A percentile compares a stretch with the other conserved stretches of the same genome.
Conservation (phyloP, 2,113 vertebrate species). For the Nothobranchius kuhntae region DNA sequence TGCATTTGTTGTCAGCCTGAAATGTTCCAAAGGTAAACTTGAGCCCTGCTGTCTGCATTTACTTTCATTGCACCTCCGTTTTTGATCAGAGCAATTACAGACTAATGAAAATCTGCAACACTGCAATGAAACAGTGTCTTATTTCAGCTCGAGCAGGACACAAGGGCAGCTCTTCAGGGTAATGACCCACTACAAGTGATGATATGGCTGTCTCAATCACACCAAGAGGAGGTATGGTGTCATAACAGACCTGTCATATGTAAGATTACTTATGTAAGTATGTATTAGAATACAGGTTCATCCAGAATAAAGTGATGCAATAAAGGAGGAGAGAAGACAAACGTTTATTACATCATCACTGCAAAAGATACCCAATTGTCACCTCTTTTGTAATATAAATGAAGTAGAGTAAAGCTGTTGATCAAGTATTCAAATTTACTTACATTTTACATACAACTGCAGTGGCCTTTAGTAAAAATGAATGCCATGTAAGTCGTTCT, state of each 20-base stretch:
- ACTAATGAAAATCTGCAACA: conserved; percentile 30
- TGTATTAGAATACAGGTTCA: conserved; percentile 10
- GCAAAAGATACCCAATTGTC: too few species aligned
- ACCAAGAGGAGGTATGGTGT: conserved; percentile 5
- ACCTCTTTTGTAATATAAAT: too few species aligned
- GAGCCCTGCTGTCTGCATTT: conserved; percentile 16
- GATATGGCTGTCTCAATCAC: conserved; percentile 29
- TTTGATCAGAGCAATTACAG: conserved; percentile 32
- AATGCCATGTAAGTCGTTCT: too few species aligned
- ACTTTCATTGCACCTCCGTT: conserved; percentile 20
- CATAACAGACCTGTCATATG: conserved; percentile 28
- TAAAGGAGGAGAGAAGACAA: not conserved
- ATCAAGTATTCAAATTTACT: too few species aligned
- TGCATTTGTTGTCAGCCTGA: conserved; percentile 23
- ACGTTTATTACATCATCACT: conserved; percentile 14
- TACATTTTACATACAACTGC: too few species aligned
- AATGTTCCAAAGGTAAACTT: conserved; percentile 25
- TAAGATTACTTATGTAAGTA: conserved; percentile 1
- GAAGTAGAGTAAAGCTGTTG: too few species aligned
- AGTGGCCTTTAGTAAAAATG: too few species aligned
- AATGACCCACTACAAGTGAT: conserved; percentile 33
- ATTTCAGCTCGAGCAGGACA: conserved; percentile 27
- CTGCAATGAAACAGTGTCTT: conserved; percentile 24
- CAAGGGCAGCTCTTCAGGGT: conserved; percentile 28
- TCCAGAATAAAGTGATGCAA: conserved; percentile 7